Evolutionary conservation across 2,113 vertebrate species (phyloP).

Genomic region (Platysternon megacephalum): DNA sequence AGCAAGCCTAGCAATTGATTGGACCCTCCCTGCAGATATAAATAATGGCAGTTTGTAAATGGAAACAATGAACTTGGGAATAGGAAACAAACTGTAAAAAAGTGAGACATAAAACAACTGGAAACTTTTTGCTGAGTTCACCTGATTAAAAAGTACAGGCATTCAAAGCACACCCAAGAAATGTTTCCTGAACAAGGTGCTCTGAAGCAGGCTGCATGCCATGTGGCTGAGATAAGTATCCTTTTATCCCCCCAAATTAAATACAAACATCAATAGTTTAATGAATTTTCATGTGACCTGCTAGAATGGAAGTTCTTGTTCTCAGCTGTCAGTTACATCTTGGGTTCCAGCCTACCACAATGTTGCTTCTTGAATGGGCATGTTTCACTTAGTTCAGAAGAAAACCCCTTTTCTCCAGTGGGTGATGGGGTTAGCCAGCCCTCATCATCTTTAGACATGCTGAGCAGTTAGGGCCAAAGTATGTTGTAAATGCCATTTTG

Average conservation of each 20-base stretch:
- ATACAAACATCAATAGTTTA: constrained; percentile 12
- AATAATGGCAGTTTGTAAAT: not conserved
- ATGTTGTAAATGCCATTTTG: constrained; percentile 56
- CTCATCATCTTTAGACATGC: constrained; percentile 24
- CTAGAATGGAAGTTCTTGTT: not conserved
- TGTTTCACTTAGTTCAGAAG: constrained; percentile 26
- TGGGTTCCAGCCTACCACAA: constrained; percentile 18
- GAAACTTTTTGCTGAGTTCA: not conserved
- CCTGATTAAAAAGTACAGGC: not conserved
- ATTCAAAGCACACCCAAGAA: not conserved
- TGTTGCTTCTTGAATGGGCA: not conserved
- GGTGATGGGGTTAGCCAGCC: constrained; percentile 33
- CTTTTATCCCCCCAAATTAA: not conserved
- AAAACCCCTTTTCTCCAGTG: constrained; percentile 7
- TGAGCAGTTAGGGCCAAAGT: constrained; percentile 51
- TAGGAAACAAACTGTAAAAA: not conserved
- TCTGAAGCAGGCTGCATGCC: not conserved
- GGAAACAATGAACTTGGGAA: not conserved
- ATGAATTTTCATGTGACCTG: not conserved
- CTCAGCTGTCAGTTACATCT: not conserved
- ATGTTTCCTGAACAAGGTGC: not conserved
- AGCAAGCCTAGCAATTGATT: not conserved
- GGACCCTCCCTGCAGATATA: not conserved
- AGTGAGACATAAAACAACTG: not conserved
- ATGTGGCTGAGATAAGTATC: not conserved